Conservation (phyloP, 2,113 vertebrate genomes). For the Lonchura striata region DNA sequence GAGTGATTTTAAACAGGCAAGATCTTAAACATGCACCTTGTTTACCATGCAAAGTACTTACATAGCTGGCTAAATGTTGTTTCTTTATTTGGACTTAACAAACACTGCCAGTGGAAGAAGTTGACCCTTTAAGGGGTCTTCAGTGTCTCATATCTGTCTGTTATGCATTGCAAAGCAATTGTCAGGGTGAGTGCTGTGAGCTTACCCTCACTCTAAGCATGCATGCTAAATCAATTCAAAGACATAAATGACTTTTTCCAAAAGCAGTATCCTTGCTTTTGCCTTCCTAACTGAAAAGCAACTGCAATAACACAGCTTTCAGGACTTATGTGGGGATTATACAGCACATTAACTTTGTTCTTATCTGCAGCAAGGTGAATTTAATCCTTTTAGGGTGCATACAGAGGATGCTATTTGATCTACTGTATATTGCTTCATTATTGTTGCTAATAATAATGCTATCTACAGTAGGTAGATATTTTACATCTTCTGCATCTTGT, state of each 20-base stretch:
- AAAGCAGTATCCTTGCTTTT: not conserved
- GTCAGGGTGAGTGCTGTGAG: not conserved
- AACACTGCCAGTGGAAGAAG: not conserved
- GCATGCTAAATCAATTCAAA: not conserved
- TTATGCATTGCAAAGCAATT: not conserved
- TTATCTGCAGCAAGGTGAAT: constrained; percentile 19
- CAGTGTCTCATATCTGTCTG: not conserved
- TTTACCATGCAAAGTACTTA: not conserved
- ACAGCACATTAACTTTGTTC: not conserved
- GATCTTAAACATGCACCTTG: not conserved
- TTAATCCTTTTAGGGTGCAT: not conserved
- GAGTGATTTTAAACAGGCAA: not conserved
- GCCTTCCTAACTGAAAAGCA: not conserved
- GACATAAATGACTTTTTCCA: not conserved
- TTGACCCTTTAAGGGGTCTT: not conserved
- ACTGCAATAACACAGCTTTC: constrained; percentile 1
- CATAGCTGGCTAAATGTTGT: not conserved
- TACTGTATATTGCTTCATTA: not conserved
- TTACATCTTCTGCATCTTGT: not conserved
- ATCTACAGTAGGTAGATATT: not conserved
- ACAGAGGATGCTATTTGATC: not conserved
- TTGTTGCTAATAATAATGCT: not conserved
- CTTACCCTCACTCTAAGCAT: not conserved
- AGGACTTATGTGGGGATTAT: not conserved
- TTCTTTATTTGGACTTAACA: not conserved